Evolutionary conservation across 1,140 invertebrate genomes (phyloP), one percentile per base, ranked within the genome.

Genomic region (Elymnias hypermnestra): DNA sequence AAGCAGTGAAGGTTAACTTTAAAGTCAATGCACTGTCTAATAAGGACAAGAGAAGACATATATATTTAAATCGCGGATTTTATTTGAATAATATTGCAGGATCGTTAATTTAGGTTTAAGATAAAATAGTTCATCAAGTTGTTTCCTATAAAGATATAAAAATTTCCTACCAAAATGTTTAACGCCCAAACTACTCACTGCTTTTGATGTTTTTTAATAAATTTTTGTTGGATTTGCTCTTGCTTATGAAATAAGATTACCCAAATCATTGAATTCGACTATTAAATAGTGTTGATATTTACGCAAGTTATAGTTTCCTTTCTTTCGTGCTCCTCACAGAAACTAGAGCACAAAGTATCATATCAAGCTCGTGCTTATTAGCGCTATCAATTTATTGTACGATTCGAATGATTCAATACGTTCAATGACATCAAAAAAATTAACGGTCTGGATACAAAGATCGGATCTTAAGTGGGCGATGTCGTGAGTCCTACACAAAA

Each of bases 11-110:
- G 18, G 13, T 17, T 38, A 31, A 37, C 41, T 36, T 46, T 13
- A 49, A 15, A 48, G 48, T 57, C 54, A 57, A 52, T 43, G 54
- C 39, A 43, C 54, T 57, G n/a, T 57, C 44, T 19, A 57, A 51
- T 28, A 39, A 57, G 54, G 54, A 18, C 54, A 46, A 18, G 26
- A 52, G 43, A 57, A 39, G 43, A 48, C 49, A 36, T 35, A 49
- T 40, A 35, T 43, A 44, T 44, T 26, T 52, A 35, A 43, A 52
- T 52, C 37, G 33, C 23, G 19, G 46, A 44, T 53, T 12, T 15
- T 29, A 44, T 31, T 31, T 12, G 15, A 25, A 29, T 41, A 41
- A 41, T 12, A 41, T 29, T 26, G 3, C 3, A 13, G 25, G n/a
- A n/a, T n/a, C n/a, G n/a, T n/a, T n/a, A n/a, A n/a, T n/a, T n/a